Evolutionary conservation across 2,113 vertebrate genomes (phyloP), one percentile per base, ranked within the genome.

Genomic region (Ammodytes dubius): DNA sequence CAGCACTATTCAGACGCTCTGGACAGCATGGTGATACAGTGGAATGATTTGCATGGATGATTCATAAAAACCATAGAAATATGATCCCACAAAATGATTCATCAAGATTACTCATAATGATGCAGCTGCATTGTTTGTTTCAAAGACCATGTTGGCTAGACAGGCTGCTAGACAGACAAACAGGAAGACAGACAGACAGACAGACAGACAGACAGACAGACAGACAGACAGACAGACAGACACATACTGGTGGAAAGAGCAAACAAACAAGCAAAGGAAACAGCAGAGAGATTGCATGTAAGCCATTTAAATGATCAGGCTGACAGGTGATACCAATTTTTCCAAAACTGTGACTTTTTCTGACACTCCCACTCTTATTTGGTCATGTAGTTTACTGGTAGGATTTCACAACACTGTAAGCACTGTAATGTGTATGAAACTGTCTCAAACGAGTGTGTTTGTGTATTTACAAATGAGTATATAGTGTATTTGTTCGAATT

Each of bases 61-160:
- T 59, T 87, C 88, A 77, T 72, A 49, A 81, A 27, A 88, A 70
- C 65, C 14, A 54, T 59, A 40, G 9, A 10, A 83, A 79, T 50
- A 52, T 66, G 0, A 69, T 72, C 47, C 52, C 7, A 37, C 52
- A 79, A 74, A 79, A 80, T 70, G 14, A 78, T 63, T 43, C 53
- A 74, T 75, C 50, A 76, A 70, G 74, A 50, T 75, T 69, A 50
- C 70, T 82, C 17, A 68, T 59, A 37, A 59, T 1, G 39, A 70
- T 70, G 72, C n/a, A n/a, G n/a, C 81, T 68, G 82, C 83, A 78
- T 64, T 72, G 47, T 82, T 49, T 74, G 45, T 12, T 11, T 9
- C 19, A 42, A 61, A 58, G 54, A 70, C 19, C 7, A 56, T 59
- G 68, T 57, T 27, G 27, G 27, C 27, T 27, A 27, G 27, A 27